phyloP scores from a whole-genome alignment of 2,113 vertebrate genomes.

The Baryphthengus martii region DNA sequence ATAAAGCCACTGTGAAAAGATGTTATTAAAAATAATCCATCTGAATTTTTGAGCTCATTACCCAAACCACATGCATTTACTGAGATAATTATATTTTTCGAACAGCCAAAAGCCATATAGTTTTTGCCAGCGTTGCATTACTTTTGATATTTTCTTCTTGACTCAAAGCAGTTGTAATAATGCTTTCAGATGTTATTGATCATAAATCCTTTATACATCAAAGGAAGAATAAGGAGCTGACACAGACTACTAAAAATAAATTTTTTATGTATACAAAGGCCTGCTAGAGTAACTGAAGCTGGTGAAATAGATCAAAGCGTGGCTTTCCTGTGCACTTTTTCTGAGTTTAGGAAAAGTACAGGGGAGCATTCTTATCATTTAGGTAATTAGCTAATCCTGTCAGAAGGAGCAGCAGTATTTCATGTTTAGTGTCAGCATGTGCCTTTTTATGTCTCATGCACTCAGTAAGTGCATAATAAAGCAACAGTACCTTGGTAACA shows the following conservation, averaged over 20 bases:
- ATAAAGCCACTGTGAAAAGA: neutral
- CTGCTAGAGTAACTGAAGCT: neutral
- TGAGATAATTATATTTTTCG: constrained; percentile 13
- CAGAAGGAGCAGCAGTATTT: neutral
- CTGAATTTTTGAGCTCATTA: constrained; percentile 20
- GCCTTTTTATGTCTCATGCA: neutral
- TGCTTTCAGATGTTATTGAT: constrained; percentile 34
- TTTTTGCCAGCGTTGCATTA: neutral
- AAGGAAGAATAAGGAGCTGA: constrained; percentile 13
- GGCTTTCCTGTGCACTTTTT: neutral
- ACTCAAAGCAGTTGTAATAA: neutral
- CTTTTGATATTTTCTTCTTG: neutral
- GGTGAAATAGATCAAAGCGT: constrained; percentile 27
- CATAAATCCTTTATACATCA: constrained; percentile 39
- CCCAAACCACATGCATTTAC: neutral
- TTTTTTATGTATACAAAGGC: neutral
- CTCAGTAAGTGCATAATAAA: neutral
- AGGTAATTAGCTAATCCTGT: constrained; percentile 34
- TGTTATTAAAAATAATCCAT: constrained; percentile 35
- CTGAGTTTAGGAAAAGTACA: neutral
- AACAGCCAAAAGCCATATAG: neutral
- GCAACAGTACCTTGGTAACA: neutral
- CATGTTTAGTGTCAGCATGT: neutral
- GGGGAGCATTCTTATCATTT: neutral
- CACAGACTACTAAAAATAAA: constrained; percentile 15